Base-by-base conservation (phyloP, 2,113 vertebrate species). In the Pseudorasbora parva region DNA sequence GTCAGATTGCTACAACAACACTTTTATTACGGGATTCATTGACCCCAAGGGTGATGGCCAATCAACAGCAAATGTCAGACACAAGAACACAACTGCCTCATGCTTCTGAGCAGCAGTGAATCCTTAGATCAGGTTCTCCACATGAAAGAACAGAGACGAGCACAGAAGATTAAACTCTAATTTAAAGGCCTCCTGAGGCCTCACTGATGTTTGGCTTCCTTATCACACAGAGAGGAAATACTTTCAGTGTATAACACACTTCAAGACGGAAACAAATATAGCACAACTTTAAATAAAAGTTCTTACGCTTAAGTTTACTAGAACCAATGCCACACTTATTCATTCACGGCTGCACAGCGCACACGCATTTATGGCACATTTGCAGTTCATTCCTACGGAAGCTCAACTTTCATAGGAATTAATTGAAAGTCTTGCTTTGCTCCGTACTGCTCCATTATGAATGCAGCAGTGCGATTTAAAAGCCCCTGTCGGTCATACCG, bases 231-330 rank as follows among this genome's bases (percentile, higher is more conserved):
- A 72, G 54, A 47, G 77, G 21, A 76, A 21, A 69, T 59, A 73
- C 23, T 59, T 41, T 25, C 30, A 78, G 74, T 45, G 59, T n/a
- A 41, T 56, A 27, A 74, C 27, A 66, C 51, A 57, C 80, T 56
- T 87, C 47, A 12, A 33, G 30, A 17, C 51, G 77, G 59, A 84
- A 78, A 23, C 4, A 59, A 49, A 8, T 8, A 47, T 68, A 68
- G 1, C 68, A 87, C 78, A 56, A 87, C 69, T 85, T 83, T 85
- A 68, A 88, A 87, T 57, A 83, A 90, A n/a, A 90, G 86, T 79
- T 90, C 37, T 19, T 77, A 14, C 45, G 57, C 73, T 82, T 57
- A 5, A 11, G 49, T 72, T 72, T 85, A 89, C 86, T 86, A 84
- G 85, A 87, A 74, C 83, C 81, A 86, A 73, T 86, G 82, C 33